A percentile compares a stretch with the other conserved stretches of the same genome.
Evolutionary conservation across 2,797 vertebrate species (phyloP).

Genomic region (Eupleurogrammus muticus): DNA sequence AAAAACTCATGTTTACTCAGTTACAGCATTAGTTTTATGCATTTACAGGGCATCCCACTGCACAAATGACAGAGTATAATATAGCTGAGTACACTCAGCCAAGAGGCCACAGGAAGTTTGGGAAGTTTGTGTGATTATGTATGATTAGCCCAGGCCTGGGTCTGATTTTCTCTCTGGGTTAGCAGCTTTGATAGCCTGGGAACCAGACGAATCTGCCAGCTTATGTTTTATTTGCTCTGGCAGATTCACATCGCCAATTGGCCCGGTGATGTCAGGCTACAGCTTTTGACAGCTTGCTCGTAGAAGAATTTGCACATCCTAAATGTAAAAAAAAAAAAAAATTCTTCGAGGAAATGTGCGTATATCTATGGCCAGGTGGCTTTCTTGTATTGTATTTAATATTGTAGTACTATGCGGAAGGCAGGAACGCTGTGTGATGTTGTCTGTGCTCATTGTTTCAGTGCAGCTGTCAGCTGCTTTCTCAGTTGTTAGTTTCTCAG

Average conservation of each 20-base stretch:
- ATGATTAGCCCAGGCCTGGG: neutral
- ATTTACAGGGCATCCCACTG: neutral
- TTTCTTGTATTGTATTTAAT: constrained; percentile 14
- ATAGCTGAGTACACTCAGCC: constrained; percentile 5
- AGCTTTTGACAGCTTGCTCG: constrained; percentile 2
- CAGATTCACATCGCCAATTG: too few species aligned
- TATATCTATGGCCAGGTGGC: constrained; percentile 14
- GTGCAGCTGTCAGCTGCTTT: constrained; percentile 19
- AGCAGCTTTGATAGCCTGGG: neutral
- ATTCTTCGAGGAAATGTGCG: constrained; percentile 9
- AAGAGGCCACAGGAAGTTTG: constrained; percentile 1
- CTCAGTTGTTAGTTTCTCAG: constrained; percentile 47
- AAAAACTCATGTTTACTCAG: constrained; percentile 45
- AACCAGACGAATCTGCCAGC: too few species aligned
- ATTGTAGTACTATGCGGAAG: neutral
- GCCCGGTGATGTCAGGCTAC: too few species aligned
- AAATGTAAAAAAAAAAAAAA: neutral
- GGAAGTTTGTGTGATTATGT: constrained; percentile 11
- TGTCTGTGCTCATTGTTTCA: constrained; percentile 51
- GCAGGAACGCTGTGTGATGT: constrained; percentile 43
- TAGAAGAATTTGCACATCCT: constrained; percentile 20
- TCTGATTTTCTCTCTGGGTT: constrained; percentile 10
- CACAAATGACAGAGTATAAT: constrained; percentile 4
- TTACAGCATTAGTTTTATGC: constrained; percentile 13
- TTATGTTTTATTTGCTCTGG: too few species aligned